Conservation (phyloP, 2,797 vertebrate species). For the Neopelma chrysocephalum region DNA sequence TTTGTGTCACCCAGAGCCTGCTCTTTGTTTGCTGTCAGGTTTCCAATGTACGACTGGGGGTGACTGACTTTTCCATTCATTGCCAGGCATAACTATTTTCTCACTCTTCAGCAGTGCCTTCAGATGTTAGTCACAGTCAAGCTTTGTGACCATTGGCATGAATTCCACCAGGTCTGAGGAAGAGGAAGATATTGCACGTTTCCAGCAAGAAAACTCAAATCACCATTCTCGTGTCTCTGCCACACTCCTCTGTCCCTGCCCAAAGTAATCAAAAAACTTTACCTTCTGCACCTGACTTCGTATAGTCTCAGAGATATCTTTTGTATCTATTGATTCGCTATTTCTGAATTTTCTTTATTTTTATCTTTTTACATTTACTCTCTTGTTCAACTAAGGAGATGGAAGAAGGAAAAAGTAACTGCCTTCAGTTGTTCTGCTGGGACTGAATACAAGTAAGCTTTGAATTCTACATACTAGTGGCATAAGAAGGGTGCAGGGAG, state of each 20-base stretch:
- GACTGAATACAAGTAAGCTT: neutral
- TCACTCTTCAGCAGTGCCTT: neutral
- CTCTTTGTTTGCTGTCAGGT: conserved; percentile 30
- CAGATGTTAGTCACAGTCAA: neutral
- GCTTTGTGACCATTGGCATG: neutral
- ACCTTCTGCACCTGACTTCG: neutral
- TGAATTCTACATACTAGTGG: neutral
- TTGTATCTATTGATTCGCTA: neutral
- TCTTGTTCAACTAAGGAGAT: neutral
- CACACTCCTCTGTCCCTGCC: neutral
- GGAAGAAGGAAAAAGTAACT: neutral
- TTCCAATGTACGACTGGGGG: neutral
- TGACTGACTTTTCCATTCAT: neutral
- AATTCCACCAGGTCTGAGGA: neutral
- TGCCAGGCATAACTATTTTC: neutral
- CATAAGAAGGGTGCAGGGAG: neutral
- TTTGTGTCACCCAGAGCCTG: neutral
- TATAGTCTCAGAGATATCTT: neutral
- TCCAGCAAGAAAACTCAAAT: neutral
- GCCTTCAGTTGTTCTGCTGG: neutral
- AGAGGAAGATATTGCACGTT: neutral
- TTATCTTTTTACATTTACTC: neutral
- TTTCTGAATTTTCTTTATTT: neutral
- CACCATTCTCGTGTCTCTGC: neutral
- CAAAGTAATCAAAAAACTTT: neutral